Base-by-base conservation (phyloP, 2,113 vertebrate species). In the Bos indicus region DNA sequence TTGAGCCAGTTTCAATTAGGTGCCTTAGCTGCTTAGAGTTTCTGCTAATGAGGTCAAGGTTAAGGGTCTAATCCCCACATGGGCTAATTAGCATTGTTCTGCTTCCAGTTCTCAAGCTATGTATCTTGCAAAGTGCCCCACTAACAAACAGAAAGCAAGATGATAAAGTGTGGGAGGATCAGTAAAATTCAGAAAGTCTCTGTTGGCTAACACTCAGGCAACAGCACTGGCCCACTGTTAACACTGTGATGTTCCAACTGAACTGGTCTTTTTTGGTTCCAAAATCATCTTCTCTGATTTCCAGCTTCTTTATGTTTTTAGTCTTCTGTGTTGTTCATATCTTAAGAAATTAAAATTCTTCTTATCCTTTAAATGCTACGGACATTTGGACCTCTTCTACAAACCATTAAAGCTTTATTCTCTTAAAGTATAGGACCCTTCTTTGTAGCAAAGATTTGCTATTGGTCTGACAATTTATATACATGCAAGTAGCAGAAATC, bases 1-100 rank as follows among this genome's bases (percentile, higher is more conserved):
- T 71, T 62, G 43, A 88, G 15, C 11, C 56, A 30, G 6, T 92
- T 88, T 96, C 90, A 93, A 46, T 89, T 71, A 92, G 48, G 23
- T 1, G 2, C 33, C 16, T 77, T 94, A 52, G 19, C 40, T 85
- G 33, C 64, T 96, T 90, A 67, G 36, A 95, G 13, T 88, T n/a
- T 87, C 8, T 85, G 62, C 57, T 96, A 96, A 94, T 86, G 85
- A 95, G 52, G 91, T 97, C 74, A 91, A 95, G 40, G 40, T 46
- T 82, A 74, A 92, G 43, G 9, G 54, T 94, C 30, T 60, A 90
- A 94, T 78, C 46, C 80, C 77, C 52, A 82, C 4, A 57, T 67
- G 48, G 85, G 17, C 30, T 59, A 94, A 94, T 97, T 93, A 96
- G 25, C 59, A 87, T 62, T 86, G 30, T 54, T 94, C 64, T 85